Conservation (phyloP, 2,888 invertebrate genomes). For the Oegoconia quadripuncta region DNA sequence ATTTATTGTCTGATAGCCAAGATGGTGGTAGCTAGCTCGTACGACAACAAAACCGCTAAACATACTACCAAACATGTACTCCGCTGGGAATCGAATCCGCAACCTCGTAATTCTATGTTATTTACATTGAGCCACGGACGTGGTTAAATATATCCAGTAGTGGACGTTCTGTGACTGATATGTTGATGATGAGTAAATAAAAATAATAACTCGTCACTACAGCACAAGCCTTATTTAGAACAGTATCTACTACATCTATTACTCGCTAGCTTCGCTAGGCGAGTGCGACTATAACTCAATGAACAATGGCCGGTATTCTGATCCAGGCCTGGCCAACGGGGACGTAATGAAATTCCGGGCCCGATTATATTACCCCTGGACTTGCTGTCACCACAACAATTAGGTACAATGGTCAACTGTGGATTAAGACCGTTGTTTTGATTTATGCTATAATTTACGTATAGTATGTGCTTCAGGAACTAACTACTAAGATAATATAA, state of each 20-base stretch:
- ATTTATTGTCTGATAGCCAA: no score
- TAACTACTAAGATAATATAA: background rate
- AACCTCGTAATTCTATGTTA: no score
- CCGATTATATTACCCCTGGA: constrained; percentile 21
- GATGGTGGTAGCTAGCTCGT: no score
- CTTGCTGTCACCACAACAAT: constrained; percentile 39
- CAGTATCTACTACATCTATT: constrained; percentile 1
- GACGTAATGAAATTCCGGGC: constrained; percentile 68
- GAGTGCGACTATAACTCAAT: constrained; percentile 62
- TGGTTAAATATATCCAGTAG: no score
- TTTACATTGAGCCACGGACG: no score
- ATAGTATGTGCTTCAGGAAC: background rate
- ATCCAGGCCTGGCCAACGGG: constrained; percentile 43
- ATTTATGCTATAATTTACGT: background rate
- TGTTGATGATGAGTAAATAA: no score
- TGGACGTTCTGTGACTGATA: no score
- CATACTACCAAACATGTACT: no score
- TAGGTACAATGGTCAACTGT: constrained; percentile 24
- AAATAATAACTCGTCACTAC: no score
- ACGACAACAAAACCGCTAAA: no score
- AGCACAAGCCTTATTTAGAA: background rate
- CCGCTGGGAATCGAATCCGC: no score
- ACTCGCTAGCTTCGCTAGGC: constrained; percentile 29
- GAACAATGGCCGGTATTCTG: constrained; percentile 64
- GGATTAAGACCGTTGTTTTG: constrained; percentile 9